These are phyloP conservation scores for Slavum lentiscoides DNA, from an alignment of 2,888 invertebrate genomes.

Conservation along the genomic window DNA sequence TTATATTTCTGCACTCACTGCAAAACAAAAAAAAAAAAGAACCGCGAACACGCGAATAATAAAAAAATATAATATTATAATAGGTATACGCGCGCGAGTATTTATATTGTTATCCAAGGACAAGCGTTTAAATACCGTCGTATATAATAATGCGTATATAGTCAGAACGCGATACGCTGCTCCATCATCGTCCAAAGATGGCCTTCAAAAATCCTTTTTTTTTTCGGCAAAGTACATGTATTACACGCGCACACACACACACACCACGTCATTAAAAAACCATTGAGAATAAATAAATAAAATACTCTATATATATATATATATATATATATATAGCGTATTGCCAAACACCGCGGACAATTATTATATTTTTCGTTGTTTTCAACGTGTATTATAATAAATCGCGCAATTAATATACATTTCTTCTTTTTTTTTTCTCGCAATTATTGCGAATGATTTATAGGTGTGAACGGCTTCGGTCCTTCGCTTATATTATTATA, in stretches of 20 bases:
- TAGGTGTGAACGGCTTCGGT: conserved; percentile 13
- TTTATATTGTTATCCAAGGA: conserved; percentile 13
- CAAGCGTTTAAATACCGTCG: conserved; percentile 35
- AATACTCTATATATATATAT: neutral
- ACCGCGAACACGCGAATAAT: neutral
- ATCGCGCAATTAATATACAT: conserved; percentile 13
- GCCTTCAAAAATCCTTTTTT: conserved; percentile 29
- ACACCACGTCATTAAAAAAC: conserved; percentile 21
- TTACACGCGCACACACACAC: neutral
- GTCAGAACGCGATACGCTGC: conserved; percentile 13
- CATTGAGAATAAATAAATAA: neutral
- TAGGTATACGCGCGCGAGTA: neutral
- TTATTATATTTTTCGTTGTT: conserved; percentile 25
- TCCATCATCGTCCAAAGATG: conserved; percentile 13
- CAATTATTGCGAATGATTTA: conserved; percentile 9
- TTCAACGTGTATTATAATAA: neutral
- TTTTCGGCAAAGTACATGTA: neutral
- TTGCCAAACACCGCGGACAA: conserved; percentile 20
- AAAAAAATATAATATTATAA: conserved; percentile 6
- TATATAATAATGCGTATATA: neutral
- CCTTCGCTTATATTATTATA: neutral
- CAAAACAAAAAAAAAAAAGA: neutral
- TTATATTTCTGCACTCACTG: neutral
- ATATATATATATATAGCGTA: conserved; percentile 4
- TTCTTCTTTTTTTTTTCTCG: too few relatives aligned